Conservation (phyloP, 2,113 vertebrate genomes). For the Sylvilagus bachmani region DNA sequence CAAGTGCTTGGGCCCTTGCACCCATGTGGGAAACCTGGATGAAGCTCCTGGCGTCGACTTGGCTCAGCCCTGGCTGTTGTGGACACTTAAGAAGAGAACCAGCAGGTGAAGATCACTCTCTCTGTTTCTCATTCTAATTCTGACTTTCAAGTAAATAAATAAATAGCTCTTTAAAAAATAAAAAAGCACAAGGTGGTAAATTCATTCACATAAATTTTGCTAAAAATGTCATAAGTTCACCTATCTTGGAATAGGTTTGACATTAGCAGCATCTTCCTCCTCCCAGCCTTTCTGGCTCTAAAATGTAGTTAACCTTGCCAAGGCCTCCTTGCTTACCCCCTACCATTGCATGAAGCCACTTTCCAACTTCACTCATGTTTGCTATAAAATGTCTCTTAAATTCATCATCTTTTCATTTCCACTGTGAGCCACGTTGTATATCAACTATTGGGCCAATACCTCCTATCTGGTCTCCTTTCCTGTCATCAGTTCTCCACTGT, state of each 20-base stretch:
- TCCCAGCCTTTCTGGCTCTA: neutral
- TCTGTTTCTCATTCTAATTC: too few relatives aligned
- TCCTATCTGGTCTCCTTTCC: neutral
- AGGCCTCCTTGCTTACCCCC: neutral
- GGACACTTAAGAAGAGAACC: too few relatives aligned
- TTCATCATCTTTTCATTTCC: neutral
- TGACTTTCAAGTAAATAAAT: too few relatives aligned
- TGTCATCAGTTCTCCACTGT: neutral
- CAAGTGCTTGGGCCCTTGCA: too few relatives aligned
- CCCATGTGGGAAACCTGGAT: too few relatives aligned
- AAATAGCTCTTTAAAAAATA: too few relatives aligned
- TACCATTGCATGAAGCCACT: neutral
- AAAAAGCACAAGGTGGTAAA: neutral
- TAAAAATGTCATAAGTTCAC: slow-evolving; percentile 1
- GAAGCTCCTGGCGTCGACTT: too few relatives aligned
- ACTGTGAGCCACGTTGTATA: neutral
- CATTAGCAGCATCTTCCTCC: neutral
- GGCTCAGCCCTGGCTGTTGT: too few relatives aligned
- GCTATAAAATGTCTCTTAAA: neutral
- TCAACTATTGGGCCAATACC: neutral
- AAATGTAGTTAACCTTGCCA: neutral
- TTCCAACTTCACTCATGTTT: slow-evolving; percentile 37
- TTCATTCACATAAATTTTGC: slow-evolving; percentile 39
- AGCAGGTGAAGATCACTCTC: too few relatives aligned
- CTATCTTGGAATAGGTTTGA: neutral